These are phyloP conservation scores for Nephila pilipes DNA, from an alignment of 1,140 invertebrate species.

Conservation along the genomic window DNA sequence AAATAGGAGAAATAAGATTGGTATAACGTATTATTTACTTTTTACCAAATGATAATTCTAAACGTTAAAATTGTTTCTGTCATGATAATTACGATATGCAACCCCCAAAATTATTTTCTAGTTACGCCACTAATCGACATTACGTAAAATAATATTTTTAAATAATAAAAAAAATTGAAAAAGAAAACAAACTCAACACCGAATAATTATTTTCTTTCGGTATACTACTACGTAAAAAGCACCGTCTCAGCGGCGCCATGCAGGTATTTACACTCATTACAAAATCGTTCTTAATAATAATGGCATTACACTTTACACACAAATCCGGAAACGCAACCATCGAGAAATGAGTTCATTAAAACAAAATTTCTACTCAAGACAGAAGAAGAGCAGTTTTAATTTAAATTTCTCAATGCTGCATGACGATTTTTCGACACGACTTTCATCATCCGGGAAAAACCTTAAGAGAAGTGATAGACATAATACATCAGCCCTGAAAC, in stretches of 20 bases:
- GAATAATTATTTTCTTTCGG: too few relatives aligned
- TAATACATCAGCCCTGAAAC: slow-evolving; percentile 8
- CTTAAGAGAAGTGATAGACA: not conserved
- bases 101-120: not conserved
- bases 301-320: not conserved
- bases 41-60: too few relatives aligned
- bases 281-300: not conserved
- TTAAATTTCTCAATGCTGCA: not conserved
- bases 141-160: not conserved
- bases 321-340: not conserved
- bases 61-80: too few relatives aligned
- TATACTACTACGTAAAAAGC: not conserved
- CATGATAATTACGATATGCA: too few relatives aligned
- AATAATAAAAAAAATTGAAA: too few relatives aligned
- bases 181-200: not conserved
- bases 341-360: not conserved
- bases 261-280: not conserved
- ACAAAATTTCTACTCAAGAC: not conserved
- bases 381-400: not conserved
- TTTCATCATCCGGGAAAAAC: not conserved
- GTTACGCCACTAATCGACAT: not conserved
- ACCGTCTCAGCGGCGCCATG: not conserved
- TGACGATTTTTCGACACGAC: not conserved
- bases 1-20: too few relatives aligned
- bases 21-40: too few relatives aligned